A percentile compares a stretch with the other conserved stretches of the same genome.
Conservation (phyloP, 64 coral and sea anemone species). For the Acropora yongei region DNA sequence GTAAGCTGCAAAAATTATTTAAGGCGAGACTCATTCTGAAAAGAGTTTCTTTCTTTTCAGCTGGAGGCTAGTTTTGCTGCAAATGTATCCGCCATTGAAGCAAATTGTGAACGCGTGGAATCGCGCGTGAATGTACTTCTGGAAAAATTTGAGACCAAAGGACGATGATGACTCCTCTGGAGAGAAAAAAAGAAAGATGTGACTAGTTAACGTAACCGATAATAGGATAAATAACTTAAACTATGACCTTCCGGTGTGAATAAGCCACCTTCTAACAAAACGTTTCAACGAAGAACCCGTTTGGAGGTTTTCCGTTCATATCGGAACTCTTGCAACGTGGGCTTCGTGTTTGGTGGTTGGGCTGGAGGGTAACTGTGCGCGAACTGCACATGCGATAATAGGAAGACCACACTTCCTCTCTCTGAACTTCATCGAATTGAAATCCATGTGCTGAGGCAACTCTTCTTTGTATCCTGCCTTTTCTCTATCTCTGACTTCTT, state of each 20-base stretch:
- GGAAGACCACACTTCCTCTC: too few relatives aligned
- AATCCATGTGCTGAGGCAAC: too few relatives aligned
- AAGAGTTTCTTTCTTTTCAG: slow-evolving; percentile 26
- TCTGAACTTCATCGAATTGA: too few relatives aligned
- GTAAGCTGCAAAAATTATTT: too few relatives aligned
- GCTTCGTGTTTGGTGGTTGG: too few relatives aligned
- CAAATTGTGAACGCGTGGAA: slow-evolving; percentile 68
- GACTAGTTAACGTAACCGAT: background rate
- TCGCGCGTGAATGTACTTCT: slow-evolving; percentile 59
- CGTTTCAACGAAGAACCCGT: too few relatives aligned
- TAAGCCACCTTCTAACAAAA: background rate
- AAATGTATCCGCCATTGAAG: slow-evolving; percentile 74
- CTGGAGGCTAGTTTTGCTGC: slow-evolving; percentile 56
- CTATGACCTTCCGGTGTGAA: background rate
- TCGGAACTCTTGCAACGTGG: too few relatives aligned
- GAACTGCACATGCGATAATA: too few relatives aligned
- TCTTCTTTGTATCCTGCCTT: background rate
- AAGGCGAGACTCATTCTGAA: background rate
- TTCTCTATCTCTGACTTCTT: background rate
- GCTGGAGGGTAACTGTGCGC: too few relatives aligned
- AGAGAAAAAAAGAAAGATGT: background rate
- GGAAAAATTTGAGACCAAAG: slow-evolving; percentile 49
- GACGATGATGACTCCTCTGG: slow-evolving; percentile 15
- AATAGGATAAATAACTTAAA: background rate
- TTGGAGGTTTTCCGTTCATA: too few relatives aligned